Evolutionary conservation across 2,113 vertebrate genomes (phyloP).

Genomic region (Hippocampus zosterae): DNA sequence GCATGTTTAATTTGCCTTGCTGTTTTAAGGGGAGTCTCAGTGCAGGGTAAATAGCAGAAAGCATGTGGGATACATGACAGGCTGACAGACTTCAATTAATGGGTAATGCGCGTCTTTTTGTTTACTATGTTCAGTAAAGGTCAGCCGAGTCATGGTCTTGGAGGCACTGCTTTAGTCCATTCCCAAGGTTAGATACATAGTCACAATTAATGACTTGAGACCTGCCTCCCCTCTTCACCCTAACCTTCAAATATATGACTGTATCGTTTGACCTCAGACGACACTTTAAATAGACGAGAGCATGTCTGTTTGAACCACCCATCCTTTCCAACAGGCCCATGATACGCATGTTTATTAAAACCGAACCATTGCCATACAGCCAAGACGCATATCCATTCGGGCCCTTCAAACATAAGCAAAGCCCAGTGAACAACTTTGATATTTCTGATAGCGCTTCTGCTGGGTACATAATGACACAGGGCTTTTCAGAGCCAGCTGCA

Average conservation of each 20-base stretch:
- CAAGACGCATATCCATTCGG: conserved; percentile 22
- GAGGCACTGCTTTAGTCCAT: conserved; percentile 87
- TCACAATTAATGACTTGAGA: conserved; percentile 89
- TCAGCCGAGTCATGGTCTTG: conserved; percentile 78
- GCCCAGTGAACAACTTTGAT: conserved; percentile 55
- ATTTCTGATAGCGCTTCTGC: conserved; percentile 61
- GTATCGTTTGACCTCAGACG: conserved; percentile 84
- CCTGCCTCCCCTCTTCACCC: conserved; percentile 59
- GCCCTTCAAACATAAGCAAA: conserved; percentile 55
- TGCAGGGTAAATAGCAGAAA: conserved; percentile 88
- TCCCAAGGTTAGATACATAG: conserved; percentile 97
- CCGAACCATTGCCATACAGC: background rate
- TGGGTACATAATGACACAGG: conserved; percentile 60
- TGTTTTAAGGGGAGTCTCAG: conserved; percentile 78
- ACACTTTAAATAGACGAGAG: conserved; percentile 83
- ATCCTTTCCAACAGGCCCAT: conserved; percentile 46
- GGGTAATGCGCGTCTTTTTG: conserved; percentile 86
- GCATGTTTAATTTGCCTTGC: conserved; percentile 74
- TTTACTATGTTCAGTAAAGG: conserved; percentile 90
- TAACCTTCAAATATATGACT: conserved; percentile 86
- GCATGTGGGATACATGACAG: conserved; percentile 80
- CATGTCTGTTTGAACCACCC: conserved; percentile 72
- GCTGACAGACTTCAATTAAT: conserved; percentile 84
- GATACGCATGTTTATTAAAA: conserved; percentile 11
- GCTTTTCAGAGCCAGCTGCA: conserved; percentile 73